A percentile compares a stretch with the other conserved stretches of the same genome.
Evolutionary conservation across 2,113 vertebrate genomes (phyloP).

Genomic region (Xyrauchen texanus): DNA sequence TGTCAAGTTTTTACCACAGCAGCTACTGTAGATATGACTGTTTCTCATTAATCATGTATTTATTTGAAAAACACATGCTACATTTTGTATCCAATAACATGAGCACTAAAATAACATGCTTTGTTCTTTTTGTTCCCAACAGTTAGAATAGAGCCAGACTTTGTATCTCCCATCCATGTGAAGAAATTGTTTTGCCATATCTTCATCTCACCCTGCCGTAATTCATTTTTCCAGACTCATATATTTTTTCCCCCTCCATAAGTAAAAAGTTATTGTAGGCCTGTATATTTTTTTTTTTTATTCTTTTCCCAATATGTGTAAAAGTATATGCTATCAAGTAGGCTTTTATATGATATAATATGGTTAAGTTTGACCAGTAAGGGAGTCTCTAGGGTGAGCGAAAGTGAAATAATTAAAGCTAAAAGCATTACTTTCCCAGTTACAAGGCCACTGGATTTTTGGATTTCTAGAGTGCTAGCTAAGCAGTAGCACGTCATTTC

Average conservation of each 20-base stretch:
- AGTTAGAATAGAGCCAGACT: constrained; percentile 1
- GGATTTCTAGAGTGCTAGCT: not conserved
- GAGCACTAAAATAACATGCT: constrained; percentile 21
- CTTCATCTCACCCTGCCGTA: constrained; percentile 40
- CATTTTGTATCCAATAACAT: constrained; percentile 29
- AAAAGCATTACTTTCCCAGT: constrained; percentile 5
- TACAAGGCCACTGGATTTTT: not conserved
- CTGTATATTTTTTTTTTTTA: constrained; percentile 62
- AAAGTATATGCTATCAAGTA: constrained; percentile 34
- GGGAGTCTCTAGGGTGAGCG: constrained; percentile 49
- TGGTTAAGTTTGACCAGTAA: constrained; percentile 38
- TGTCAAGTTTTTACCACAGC: constrained; percentile 20
- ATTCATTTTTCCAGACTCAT: constrained; percentile 61
- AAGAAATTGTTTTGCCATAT: constrained; percentile 51
- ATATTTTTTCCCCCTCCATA: constrained; percentile 42
- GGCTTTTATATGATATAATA: constrained; percentile 49
- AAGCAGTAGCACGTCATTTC: not conserved
- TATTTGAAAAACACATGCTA: constrained; percentile 32
- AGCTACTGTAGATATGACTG: constrained; percentile 24
- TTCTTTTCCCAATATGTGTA: constrained; percentile 55
- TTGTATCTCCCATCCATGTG: constrained; percentile 40
- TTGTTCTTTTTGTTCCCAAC: constrained; percentile 8
- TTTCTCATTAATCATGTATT: constrained; percentile 13
- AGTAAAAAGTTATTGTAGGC: constrained; percentile 54
- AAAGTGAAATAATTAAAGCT: constrained; percentile 46